Evolutionary conservation across 2,888 invertebrate genomes (phyloP).

Genomic region (Ormyrus thymus): DNA sequence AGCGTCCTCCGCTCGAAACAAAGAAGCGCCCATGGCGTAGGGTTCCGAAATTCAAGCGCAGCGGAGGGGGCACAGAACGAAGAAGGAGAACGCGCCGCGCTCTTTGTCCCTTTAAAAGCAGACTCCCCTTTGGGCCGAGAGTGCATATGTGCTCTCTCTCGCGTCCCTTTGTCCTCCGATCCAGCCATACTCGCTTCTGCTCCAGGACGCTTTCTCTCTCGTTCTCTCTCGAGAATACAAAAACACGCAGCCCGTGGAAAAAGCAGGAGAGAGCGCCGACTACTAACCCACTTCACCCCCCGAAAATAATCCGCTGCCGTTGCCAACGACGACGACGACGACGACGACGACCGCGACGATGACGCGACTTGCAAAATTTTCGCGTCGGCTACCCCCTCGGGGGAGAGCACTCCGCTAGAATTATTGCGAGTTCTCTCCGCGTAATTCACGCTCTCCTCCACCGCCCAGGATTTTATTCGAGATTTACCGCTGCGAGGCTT

Average conservation of each 20-base stretch:
- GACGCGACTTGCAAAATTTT: constrained; percentile 40
- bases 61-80: background rate
- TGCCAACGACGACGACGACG: constrained; percentile 42
- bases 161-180: constrained; percentile 38
- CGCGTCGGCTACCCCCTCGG: background rate
- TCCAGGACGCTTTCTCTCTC: background rate
- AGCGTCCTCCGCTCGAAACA: background rate
- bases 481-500: no score
- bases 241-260: background rate
- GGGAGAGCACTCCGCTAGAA: no score
- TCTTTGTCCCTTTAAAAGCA: constrained; percentile 44
- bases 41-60: constrained; percentile 1
- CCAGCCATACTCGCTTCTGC: constrained; percentile 1
- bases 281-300: constrained; percentile 67
- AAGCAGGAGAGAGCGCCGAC: constrained; percentile 36
- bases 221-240: background rate
- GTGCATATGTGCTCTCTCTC: background rate
- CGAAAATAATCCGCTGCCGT: constrained; percentile 61
- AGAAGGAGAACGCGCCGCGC: constrained; percentile 54
- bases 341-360: background rate
- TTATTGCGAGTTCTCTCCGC: no score
- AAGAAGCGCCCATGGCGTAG: constrained; percentile 1
- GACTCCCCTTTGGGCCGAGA: constrained; percentile 2
- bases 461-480: no score
- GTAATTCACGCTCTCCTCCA: no score